Evolutionary conservation across 2,888 invertebrate species (phyloP), one percentile per base, ranked within the genome.

Genomic region (Melanostoma scalare): DNA sequence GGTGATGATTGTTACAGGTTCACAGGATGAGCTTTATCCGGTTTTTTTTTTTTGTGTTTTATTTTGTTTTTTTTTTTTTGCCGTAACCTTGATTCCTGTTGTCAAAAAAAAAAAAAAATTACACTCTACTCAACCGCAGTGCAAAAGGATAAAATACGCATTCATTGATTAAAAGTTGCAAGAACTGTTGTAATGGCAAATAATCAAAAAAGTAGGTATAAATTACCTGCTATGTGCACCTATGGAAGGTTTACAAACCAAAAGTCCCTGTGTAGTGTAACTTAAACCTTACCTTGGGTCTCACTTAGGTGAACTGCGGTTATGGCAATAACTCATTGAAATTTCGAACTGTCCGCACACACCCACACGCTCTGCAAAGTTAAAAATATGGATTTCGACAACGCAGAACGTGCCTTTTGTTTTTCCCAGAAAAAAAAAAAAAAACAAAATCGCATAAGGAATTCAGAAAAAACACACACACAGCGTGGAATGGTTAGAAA

Each of bases 1-100:
- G 78, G 78, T 78, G 71, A 84, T 74, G 84, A 60, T 74, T 84
- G 74, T 74, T 69, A 53, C 84, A 69, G 73, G 56, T 69, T 74
- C 74, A 53, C 84, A 69, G 73, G 56, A 69, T 63, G 63, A 68
- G 58, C 72, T 67, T 71, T 73, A 20, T 78, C 52, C 55, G 52
- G 20, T 58, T 50, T 52, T 68, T 9, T 10, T 44, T 48, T 9
- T 42, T 35, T 52, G 6, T 55, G 4, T 50, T 40, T 6, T 20
- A n/a, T 61, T 8, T 50, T 55, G 10, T 50, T 42, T 46, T 3
- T 48, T 65, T 35, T 53, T 33, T 55, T 53, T 5, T 53, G 6
- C 6, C 38, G 20, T 36, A 46, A 33, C 33, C 52, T 71, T 33
- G 35, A 52, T 76, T 53, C 60, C 60, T 75, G 58, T 53, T 53